Conservation (phyloP, 2,888 invertebrate species). For the Callimorpha dominula region DNA sequence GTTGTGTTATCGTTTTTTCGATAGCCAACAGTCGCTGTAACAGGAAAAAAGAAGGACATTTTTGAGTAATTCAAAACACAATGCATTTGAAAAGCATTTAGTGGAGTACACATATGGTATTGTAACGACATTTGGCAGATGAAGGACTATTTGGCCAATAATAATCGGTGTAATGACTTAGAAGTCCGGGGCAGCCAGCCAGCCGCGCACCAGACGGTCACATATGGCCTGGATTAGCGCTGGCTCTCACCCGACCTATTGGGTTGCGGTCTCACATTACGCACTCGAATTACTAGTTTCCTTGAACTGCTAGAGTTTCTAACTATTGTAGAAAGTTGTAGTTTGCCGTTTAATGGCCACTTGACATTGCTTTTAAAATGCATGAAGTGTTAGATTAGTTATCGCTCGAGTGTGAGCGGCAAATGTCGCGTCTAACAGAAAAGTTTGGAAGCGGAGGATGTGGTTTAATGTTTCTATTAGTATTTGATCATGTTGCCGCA, state of each 20-base stretch:
- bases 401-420: slow-evolving; percentile 32
- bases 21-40: slow-evolving; percentile 26
- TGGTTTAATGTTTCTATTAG: slow-evolving; percentile 61
- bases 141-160: slow-evolving; percentile 70
- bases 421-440: slow-evolving; percentile 21
- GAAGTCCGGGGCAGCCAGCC: slow-evolving; percentile 74
- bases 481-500: slow-evolving; percentile 61
- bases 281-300: slow-evolving; percentile 68
- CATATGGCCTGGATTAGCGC: slow-evolving; percentile 77
- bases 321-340: slow-evolving; percentile 50
- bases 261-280: slow-evolving; percentile 73
- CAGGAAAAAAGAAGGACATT: slow-evolving; percentile 16
- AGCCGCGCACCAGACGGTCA: slow-evolving; percentile 54
- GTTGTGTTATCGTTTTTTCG: slow-evolving; percentile 23
- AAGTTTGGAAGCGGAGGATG: slow-evolving; percentile 24
- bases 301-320: slow-evolving; percentile 67
- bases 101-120: slow-evolving; percentile 14
- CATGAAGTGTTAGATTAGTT: slow-evolving; percentile 47
- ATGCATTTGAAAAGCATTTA: slow-evolving; percentile 18
- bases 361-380: slow-evolving; percentile 60
- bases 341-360: slow-evolving; percentile 48
- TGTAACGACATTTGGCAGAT: slow-evolving; percentile 76
- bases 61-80: slow-evolving; percentile 22
- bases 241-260: slow-evolving; percentile 66
- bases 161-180: slow-evolving; percentile 83